Evolutionary conservation across 2,797 vertebrate genomes (phyloP).

Genomic region (Euthynnus affinis): DNA sequence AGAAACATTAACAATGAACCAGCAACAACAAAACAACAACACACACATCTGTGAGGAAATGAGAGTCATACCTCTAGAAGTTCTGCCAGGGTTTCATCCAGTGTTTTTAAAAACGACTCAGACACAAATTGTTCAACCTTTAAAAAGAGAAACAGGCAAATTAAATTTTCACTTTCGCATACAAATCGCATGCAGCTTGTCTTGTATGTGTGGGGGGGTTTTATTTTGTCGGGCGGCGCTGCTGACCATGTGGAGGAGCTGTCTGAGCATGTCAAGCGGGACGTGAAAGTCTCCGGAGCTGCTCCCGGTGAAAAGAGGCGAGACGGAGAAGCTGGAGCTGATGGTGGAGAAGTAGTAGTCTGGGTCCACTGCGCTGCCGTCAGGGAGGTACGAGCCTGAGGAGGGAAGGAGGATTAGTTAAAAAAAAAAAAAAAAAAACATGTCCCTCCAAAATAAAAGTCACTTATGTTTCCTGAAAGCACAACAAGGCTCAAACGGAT

Average conservation of each 20-base stretch:
- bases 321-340: conserved; percentile 97
- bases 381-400: conserved; percentile 92
- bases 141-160: background rate
- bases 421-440: too few species aligned
- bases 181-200: too few species aligned
- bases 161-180: background rate
- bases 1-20: background rate
- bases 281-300: conserved; percentile 91
- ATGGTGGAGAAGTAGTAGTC: conserved; percentile 96
- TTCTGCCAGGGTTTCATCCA: conserved; percentile 89
- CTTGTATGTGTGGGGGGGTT: too few species aligned
- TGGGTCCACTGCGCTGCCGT: conserved; percentile 93
- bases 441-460: background rate
- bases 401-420: background rate
- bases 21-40: background rate
- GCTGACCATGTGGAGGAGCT: conserved; percentile 93
- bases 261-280: conserved; percentile 91
- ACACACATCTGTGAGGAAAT: background rate
- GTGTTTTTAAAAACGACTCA: conserved; percentile 90
- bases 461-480: background rate
- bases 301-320: conserved; percentile 94
- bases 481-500: background rate
- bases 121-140: conserved; percentile 94
- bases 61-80: conserved; percentile 86
- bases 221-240: too few species aligned